Evolutionary conservation across 2,113 vertebrate species (phyloP).

Genomic region (Rutilus rutilus): DNA sequence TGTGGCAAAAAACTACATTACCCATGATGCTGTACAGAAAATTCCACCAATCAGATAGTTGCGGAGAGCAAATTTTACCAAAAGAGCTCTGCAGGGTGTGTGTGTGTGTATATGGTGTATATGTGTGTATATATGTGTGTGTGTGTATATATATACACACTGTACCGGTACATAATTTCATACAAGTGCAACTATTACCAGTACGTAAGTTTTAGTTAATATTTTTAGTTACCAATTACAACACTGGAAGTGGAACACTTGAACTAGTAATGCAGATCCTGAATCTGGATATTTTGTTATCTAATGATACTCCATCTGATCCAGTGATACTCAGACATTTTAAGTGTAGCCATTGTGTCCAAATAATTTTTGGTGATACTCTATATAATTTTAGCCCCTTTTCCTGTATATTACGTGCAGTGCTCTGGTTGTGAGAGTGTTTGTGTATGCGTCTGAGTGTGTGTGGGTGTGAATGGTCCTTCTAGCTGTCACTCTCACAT

Average conservation of each 20-base stretch:
- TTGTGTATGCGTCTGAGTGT: slow-evolving; percentile 12
- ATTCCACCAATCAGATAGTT: too few species aligned
- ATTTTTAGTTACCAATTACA: background rate
- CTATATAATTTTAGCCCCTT: background rate
- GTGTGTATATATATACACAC: too few species aligned
- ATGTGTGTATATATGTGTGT: too few species aligned
- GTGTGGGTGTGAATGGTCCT: slow-evolving; percentile 24
- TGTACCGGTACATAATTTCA: too few species aligned
- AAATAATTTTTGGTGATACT: background rate
- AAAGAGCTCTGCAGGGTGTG: too few species aligned
- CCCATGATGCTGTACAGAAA: too few species aligned
- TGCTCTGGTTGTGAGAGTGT: background rate
- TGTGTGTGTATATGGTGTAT: too few species aligned
- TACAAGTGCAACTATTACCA: too few species aligned
- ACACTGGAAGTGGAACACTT: background rate
- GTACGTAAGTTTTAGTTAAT: too few species aligned
- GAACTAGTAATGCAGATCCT: background rate
- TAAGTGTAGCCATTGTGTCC: background rate
- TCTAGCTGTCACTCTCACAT: slow-evolving; percentile 21
- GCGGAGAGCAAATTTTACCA: too few species aligned
- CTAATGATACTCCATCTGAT: too few species aligned
- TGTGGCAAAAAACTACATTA: too few species aligned
- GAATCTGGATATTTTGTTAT: background rate
- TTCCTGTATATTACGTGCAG: background rate
- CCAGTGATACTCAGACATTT: background rate